phyloP scores from a whole-genome alignment of 2,797 vertebrate species.

The Peromyscus aztecus region DNA sequence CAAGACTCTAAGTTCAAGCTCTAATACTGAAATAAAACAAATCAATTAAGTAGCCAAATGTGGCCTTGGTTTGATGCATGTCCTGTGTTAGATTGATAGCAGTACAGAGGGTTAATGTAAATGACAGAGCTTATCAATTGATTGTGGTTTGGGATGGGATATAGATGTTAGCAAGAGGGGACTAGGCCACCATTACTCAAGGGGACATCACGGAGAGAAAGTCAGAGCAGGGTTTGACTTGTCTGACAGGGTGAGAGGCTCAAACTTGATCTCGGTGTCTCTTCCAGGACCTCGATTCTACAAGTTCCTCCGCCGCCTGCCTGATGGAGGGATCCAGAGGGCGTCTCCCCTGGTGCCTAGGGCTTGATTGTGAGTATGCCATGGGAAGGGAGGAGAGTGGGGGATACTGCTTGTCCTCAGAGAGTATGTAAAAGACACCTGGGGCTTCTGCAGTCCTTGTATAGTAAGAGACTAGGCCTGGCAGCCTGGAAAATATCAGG shows the following conservation, averaged over 20 bases:
- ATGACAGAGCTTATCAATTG: not conserved
- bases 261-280: not conserved
- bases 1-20: not conserved
- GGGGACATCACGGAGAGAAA: not conserved
- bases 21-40: too few relatives aligned
- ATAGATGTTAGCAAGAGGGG: not conserved
- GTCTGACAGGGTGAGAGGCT: not conserved
- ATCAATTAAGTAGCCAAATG: not conserved
- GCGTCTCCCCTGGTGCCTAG: not conserved
- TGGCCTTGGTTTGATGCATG: not conserved
- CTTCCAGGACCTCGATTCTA: not conserved
- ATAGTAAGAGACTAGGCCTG: accelerated
- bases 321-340: not conserved
- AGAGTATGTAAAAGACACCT: not conserved
- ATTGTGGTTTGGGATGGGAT: not conserved
- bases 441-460: accelerated
- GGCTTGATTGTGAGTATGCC: not conserved
- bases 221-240: not conserved
- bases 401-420: not conserved
- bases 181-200: not conserved
- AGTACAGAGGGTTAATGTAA: not conserved
- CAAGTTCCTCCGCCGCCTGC: not conserved
- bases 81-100: not conserved
- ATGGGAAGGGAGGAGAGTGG: not conserved
- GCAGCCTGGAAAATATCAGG: not conserved